Evolutionary conservation across 2,888 invertebrate species (phyloP).

Genomic region (Torymus aiolomorphi): DNA sequence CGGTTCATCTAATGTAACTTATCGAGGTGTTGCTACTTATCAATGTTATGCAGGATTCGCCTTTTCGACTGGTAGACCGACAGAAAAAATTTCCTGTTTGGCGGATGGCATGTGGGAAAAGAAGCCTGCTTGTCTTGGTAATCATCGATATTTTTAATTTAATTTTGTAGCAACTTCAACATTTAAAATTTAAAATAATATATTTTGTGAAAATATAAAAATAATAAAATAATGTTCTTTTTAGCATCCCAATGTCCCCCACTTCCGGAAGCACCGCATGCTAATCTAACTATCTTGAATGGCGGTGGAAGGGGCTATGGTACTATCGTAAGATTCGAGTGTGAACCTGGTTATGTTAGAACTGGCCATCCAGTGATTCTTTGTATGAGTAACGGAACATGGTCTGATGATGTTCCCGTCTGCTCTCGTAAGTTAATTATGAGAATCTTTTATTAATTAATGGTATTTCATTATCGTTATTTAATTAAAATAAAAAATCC

Average conservation of each 20-base stretch:
- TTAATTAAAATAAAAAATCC: background rate
- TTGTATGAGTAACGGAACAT: constrained; percentile 96
- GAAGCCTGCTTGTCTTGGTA: constrained; percentile 92
- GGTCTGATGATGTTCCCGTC: constrained; percentile 93
- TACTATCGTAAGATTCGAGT: constrained; percentile 93
- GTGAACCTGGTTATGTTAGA: constrained; percentile 92
- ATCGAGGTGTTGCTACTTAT: constrained; percentile 93
- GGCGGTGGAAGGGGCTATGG: constrained; percentile 95
- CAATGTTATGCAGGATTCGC: constrained; percentile 98
- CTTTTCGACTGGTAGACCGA: constrained; percentile 90
- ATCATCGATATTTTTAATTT: constrained; percentile 52
- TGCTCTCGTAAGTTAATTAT: constrained; percentile 82
- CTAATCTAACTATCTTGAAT: constrained; percentile 90
- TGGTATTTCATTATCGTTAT: constrained; percentile 9
- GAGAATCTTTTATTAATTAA: background rate
- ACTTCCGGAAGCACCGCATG: constrained; percentile 90
- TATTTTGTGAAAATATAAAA: background rate
- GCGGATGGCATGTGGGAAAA: constrained; percentile 95
- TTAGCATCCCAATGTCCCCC: constrained; percentile 93
- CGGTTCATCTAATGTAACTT: constrained; percentile 96
- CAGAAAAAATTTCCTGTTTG: constrained; percentile 92
- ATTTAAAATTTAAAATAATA: no score
- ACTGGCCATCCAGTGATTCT: constrained; percentile 92
- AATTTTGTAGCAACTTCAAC: background rate
- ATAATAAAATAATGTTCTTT: constrained; percentile 6